These are phyloP conservation scores for Notocelia uddmanniana DNA, from an alignment of 2,888 invertebrate genomes.

Conservation along the genomic window DNA sequence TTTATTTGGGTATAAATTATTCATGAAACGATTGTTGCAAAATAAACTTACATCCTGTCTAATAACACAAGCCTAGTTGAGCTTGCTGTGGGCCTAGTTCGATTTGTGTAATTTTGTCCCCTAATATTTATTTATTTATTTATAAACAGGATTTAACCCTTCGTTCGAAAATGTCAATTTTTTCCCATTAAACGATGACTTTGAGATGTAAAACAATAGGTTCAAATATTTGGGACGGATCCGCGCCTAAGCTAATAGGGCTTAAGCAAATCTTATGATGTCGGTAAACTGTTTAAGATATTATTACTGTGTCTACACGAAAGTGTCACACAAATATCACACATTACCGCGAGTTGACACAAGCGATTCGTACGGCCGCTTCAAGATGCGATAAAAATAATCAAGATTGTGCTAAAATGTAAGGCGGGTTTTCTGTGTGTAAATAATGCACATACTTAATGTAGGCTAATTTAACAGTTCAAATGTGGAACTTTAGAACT, in stretches of 20 bases:
- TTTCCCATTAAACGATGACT: no score
- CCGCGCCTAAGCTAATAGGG: background rate
- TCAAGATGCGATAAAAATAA: conserved; percentile 23
- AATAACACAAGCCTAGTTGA: no score
- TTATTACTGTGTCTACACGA: background rate
- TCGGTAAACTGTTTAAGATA: background rate
- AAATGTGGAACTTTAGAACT: background rate
- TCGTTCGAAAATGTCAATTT: no score
- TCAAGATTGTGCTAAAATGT: conserved; percentile 26
- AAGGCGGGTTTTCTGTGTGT: conserved; percentile 12
- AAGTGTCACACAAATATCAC: conserved; percentile 36
- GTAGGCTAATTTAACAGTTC: background rate
- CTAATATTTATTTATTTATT: no score
- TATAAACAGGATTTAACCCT: no score
- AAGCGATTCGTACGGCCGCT: conserved; percentile 6
- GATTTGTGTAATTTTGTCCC: no score
- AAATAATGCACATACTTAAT: conserved; percentile 18
- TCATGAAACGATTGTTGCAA: no score
- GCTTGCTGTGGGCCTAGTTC: no score
- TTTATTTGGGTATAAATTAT: no score
- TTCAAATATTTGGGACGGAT: background rate
- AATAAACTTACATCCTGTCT: no score
- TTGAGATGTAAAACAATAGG: no score
- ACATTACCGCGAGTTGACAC: conserved; percentile 27
- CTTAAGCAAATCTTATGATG: background rate